Conservation (phyloP, 1,140 invertebrate species). For the Dryas iulia region DNA sequence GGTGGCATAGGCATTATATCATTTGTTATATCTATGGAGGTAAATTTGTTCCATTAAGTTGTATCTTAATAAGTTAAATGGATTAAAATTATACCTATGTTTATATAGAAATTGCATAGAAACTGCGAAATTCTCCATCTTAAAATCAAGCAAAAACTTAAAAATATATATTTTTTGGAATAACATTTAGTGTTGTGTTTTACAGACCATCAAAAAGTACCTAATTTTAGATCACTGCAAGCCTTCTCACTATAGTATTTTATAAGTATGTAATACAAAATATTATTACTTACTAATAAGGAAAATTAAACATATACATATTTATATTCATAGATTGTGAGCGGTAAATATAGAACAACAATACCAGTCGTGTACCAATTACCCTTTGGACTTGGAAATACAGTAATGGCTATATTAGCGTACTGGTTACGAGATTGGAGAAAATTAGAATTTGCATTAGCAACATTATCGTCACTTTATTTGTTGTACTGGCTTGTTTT, state of each 20-base stretch:
- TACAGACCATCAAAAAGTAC: no score
- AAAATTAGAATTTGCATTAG: constrained; percentile 86
- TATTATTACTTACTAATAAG: not conserved
- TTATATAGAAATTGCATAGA: no score
- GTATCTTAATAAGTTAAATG: not conserved
- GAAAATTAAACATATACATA: not conserved
- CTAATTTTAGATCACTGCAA: no score
- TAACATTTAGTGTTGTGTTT: no score
- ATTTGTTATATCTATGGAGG: constrained; percentile 76
- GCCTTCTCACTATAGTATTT: no score
- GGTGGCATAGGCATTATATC: constrained; percentile 79
- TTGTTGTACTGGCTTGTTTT: constrained; percentile 86
- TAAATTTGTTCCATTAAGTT: constrained; percentile 26
- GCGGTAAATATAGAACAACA: constrained; percentile 84
- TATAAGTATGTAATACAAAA: not conserved
- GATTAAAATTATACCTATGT: no score
- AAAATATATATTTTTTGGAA: no score
- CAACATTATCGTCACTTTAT: constrained; percentile 84
- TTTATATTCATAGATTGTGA: constrained; percentile 60
- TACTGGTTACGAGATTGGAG: constrained; percentile 87
- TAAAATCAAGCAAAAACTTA: no score
- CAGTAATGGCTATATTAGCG: constrained; percentile 81
- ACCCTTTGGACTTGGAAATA: constrained; percentile 84
- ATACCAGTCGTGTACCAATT: constrained; percentile 86
- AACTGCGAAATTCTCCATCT: no score